Evolutionary conservation across 2,113 vertebrate species (phyloP), one percentile per base, ranked within the genome.

Genomic region (Cynoglossus semilaevis): DNA sequence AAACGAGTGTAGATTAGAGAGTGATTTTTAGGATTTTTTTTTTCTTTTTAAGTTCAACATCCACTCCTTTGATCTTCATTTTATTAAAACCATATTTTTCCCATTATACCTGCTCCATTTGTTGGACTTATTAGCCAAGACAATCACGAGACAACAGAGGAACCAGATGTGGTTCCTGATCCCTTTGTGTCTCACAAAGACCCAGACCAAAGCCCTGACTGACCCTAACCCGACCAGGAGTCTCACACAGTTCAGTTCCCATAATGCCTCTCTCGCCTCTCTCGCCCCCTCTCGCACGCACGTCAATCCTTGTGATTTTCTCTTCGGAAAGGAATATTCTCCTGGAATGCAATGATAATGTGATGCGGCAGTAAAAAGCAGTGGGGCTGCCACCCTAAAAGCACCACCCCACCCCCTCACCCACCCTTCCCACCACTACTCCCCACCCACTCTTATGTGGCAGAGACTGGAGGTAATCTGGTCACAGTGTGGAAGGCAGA

Each of bases 111-210:
- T 29, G 2, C 6, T 29, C 6, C 2, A 6, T 29, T 29, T 29
- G 3, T 29, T 29, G n/a, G n/a, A n/a, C n/a, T n/a, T n/a, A n/a
- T n/a, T n/a, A n/a, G n/a, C n/a, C n/a, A n/a, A n/a, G n/a, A n/a
- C n/a, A n/a, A n/a, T n/a, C n/a, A n/a, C n/a, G n/a, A n/a, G n/a
- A n/a, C n/a, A n/a, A n/a, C n/a, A n/a, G n/a, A n/a, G n/a, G 60
- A 81, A 76, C 64, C 77, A 78, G 80, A 86, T 86, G 77, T 79
- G 78, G 80, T 81, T 83, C 44, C 38, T 65, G 63, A 42, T 54
- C 64, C 69, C 68, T 83, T 85, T 84, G 81, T 82, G 78, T 78
- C 70, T 71, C 70, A 83, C 79, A 85, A 87, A 85, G 77, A 68
- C 49, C 59, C 70, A 68, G 72, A 76, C 70, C 17, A 15, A 76